These are phyloP conservation scores for Tigriopus japonicus DNA, from an alignment of 1,140 invertebrate species.

Conservation along the genomic window DNA sequence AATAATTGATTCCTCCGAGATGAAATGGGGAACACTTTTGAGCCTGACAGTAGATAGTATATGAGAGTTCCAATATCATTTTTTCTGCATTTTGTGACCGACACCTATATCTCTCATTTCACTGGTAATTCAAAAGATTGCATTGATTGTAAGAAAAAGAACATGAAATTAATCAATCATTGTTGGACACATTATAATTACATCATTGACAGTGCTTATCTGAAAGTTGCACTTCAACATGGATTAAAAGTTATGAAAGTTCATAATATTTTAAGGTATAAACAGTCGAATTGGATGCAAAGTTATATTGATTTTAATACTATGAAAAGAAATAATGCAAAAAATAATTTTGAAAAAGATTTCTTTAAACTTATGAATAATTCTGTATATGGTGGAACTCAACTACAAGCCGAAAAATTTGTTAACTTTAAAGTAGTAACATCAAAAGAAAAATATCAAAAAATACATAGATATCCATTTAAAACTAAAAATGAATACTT, in stretches of 20 bases:
- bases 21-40: too few species aligned
- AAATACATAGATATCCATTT: neutral
- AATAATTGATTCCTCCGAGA: too few species aligned
- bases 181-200: too few species aligned
- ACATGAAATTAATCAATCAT: too few species aligned
- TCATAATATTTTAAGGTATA: slow-evolving; percentile 23
- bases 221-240: slow-evolving; percentile 18
- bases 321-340: slow-evolving; percentile 20
- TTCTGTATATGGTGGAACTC: neutral
- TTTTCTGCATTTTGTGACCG: too few species aligned
- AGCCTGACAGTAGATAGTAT: too few species aligned
- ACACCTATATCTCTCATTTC: too few species aligned
- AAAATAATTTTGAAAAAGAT: slow-evolving; percentile 30
- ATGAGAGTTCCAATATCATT: too few species aligned
- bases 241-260: slow-evolving; percentile 23
- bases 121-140: slow-evolving; percentile 6
- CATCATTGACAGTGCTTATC: slow-evolving; percentile 10
- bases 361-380: slow-evolving; percentile 9
- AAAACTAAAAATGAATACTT: too few species aligned
- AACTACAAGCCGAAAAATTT: neutral
- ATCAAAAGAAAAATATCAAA: neutral
- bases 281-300: slow-evolving; percentile 22
- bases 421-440: slow-evolving; percentile 1
- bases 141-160: too few species aligned
- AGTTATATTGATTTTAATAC: slow-evolving; percentile 24